Base-by-base conservation (phyloP, 1,140 invertebrate species). In the Littorina saxatilis region DNA sequence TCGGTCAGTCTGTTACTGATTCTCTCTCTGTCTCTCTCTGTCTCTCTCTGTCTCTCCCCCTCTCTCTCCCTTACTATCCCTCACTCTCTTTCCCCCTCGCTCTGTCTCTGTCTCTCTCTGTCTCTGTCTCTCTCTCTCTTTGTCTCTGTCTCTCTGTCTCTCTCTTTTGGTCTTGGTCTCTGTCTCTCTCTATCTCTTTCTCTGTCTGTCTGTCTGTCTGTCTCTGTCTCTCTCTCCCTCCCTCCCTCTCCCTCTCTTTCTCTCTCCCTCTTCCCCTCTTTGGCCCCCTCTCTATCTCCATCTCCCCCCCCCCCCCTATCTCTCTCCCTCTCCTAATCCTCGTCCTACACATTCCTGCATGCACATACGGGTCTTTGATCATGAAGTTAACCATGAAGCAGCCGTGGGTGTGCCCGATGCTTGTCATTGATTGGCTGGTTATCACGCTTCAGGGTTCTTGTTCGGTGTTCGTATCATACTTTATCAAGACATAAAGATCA, bases 171-270 rank as follows among this genome's bases (percentile, higher is more conserved):
- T 73, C 39, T 81, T 29, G 55, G 47, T 50, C 79, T 74, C n/a
- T 81, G 55, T 81, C 79, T 81, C 79, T 81, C 68, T 81, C 68
- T 81, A 66, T 81, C 68, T 32, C 17, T 75, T 1, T 52, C 23
- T 50, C 17, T 47, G 43, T 9, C 50, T 47, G 23, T 32, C 0
- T 52, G 11, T 1, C 72, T 52, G 15, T 40, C 0, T 75, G 32
- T 52, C 1, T 75, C 2, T 9, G 55, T 68, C n/a, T 68, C n/a
- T 68, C 23, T 68, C 4, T 68, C n/a, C 2, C n/a, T 68, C n/a
- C 40, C 7, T 66, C n/a, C 23, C n/a, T 66, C 7, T 29, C n/a
- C 11, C n/a, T 29, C 7, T 47, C 43, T 47, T 5, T 47, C 43
- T 47, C 43, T 47, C 43, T 47, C 5, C 43, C 17, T 5, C 17